These are phyloP conservation scores for Drosophila paulistorum DNA, from an alignment of 1,140 invertebrate genomes.

Conservation along the genomic window DNA sequence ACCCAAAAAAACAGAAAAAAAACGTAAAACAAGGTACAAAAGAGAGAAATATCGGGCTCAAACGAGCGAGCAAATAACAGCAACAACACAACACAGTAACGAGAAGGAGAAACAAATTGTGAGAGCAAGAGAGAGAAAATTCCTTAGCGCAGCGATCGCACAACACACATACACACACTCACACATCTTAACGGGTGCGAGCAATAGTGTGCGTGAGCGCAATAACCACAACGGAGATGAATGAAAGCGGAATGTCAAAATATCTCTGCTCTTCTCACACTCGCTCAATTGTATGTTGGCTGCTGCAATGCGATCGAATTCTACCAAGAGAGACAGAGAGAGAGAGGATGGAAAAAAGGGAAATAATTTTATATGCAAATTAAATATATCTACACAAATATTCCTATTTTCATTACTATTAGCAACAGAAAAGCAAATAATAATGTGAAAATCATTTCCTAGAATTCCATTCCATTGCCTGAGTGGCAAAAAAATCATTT, in stretches of 20 bases:
- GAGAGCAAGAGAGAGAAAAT: conserved; percentile 60
- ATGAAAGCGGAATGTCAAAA: conserved; percentile 80
- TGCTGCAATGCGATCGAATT: conserved; percentile 60
- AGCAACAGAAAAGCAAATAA: conserved; percentile 16
- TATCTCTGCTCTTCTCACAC: conserved; percentile 45
- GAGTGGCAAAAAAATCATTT: conserved; percentile 42
- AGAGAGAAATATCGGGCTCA: conserved; percentile 1
- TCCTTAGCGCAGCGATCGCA: conserved; percentile 64
- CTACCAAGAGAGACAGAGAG: background rate
- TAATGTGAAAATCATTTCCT: conserved; percentile 25
- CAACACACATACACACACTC: conserved; percentile 38
- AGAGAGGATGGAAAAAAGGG: conserved; percentile 56
- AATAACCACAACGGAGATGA: conserved; percentile 72
- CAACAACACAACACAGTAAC: conserved; percentile 38
- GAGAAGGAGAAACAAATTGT: conserved; percentile 25
- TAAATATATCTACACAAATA: conserved; percentile 15
- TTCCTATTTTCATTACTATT: conserved; percentile 45
- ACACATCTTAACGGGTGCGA: conserved; percentile 13
- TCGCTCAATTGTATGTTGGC: conserved; percentile 34
- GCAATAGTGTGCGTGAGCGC: conserved; percentile 48
- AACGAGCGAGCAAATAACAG: conserved; percentile 46
- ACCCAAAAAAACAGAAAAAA: conserved; percentile 56
- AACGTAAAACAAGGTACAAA: conserved; percentile 12
- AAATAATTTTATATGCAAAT: conserved; percentile 75
- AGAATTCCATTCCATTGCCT: conserved; percentile 21